Evolutionary conservation across 2,888 invertebrate species (phyloP), one percentile per base, ranked within the genome.

Genomic region (Polymixis flavicincta): DNA sequence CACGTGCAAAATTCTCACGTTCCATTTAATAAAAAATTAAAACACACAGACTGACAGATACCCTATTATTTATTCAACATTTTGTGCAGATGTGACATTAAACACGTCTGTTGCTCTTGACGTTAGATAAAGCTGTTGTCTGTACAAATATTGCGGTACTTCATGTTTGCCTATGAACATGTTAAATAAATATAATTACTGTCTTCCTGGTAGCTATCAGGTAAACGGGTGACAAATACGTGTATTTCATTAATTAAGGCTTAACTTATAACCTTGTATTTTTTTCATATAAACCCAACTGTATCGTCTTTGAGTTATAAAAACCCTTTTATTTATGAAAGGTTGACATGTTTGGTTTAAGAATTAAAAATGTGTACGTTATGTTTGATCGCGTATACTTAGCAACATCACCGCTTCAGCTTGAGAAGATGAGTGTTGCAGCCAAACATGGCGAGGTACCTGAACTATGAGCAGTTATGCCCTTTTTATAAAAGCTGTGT

Each of bases 11-110:
- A 37, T 59, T 76, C 68, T 54, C 59, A 74, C 55, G 73, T 75
- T 28, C 67, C 57, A 50, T 64, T 55, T 59, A 84, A 61, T 73
- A n/a, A 67, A 74, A 82, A 84, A 69, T 28, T 59, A 57, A 70
- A 54, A 76, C 80, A 73, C 48, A 83, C 76, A 66, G 63, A 76
- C 57, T 25, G 52, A 77, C 73, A 80, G 69, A 71, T 59, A 68
- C 52, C 8, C 54, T 19, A 63, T 65, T 82, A 84, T 83, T 80
- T 84, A 61, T 84, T 74, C 59, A 66, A 77, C 28, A 77, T 83
- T 84, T 83, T 80, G 64, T 84, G 45, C 57, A 83, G 66, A 82
- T 85, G 82, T 78, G 86, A 85, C 75, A 86, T 77, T 71, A 85
- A 74, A 76, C 85, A 86, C 64, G 83, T 85, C 71, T 79, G 71